Conservation (phyloP, 2,113 vertebrate species). For the Cavia aperea region DNA sequence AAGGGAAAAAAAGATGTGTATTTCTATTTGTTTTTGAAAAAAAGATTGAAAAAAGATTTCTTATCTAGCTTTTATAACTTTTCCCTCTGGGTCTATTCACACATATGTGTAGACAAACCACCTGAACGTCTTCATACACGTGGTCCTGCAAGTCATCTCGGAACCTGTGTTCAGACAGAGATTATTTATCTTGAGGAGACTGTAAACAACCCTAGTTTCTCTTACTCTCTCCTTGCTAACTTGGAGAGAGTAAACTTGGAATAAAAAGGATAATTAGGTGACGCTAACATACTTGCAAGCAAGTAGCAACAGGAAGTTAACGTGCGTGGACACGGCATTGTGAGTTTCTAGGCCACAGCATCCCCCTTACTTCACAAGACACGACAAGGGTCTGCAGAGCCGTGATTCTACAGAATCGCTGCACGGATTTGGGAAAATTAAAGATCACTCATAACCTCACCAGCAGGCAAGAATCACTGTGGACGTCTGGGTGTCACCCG, state of each 20-base stretch:
- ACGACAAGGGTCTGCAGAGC: not conserved
- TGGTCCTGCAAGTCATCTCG: not conserved
- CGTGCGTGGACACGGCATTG: not conserved
- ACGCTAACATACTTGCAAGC: not conserved
- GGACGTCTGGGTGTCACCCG: not conserved
- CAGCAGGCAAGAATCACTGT: too few species aligned
- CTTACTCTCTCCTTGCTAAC: conserved; percentile 7
- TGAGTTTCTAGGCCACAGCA: not conserved
- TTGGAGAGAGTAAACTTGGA: not conserved
- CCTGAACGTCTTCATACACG: conserved; percentile 7
- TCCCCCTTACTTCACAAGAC: not conserved
- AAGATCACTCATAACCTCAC: not conserved
- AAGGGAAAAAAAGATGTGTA: not conserved
- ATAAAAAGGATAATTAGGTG: not conserved
- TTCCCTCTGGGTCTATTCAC: not conserved
- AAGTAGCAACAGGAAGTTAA: not conserved
- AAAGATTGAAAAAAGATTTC: not conserved
- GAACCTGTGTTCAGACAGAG: not conserved
- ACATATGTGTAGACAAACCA: not conserved
- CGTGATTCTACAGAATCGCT: not conserved
- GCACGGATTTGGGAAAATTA: not conserved
- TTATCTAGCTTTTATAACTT: not conserved
- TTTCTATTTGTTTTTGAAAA: not conserved
- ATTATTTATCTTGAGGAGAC: not conserved
- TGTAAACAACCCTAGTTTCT: not conserved